Evolutionary conservation across 2,797 vertebrate species (phyloP), one percentile per base, ranked within the genome.

Genomic region (Sardinella longiceps): DNA sequence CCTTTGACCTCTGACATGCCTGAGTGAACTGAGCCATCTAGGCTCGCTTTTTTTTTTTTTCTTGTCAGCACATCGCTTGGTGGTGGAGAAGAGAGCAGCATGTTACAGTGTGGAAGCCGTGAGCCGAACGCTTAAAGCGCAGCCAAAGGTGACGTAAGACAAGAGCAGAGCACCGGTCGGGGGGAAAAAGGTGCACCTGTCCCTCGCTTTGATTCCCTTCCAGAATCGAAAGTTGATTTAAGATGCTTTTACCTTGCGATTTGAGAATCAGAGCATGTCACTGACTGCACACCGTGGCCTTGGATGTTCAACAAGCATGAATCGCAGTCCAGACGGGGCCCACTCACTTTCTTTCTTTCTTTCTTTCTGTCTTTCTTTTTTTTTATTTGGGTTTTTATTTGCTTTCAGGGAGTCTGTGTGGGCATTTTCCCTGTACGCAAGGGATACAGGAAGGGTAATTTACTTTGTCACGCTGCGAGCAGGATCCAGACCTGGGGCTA

Each of bases 391-490:
- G 25, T 33, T 51, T 82, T 82, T 20, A 56, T 56, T 83, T 83
- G 39, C 33, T 83, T 46, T 9, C 39, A 46, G 43, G 50, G 33
- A 53, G 58, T 10, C 37, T 63, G 23, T 58, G 18, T 45, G 30
- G 33, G 48, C 50, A 80, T 25, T 82, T 18, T 77, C 56, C 60
- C 80, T 82, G 66, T 74, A 46, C 53, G 87, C 83, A 81, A n/a
- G 66, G 30, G 66, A 74, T 33, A 74, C 66, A 39, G 66, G 30
- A 83, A 30, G 37, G 81, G 53, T 89, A 89, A 91, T 92, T 93
- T 92, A 92, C 84, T 87, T 88, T 81, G 83, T 86, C 83, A 83
- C 81, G 84, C 82, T 83, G 83, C 5, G 63, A 63, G 82, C 53
- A 85, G 84, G 83, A 82, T 66, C 58, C 84, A 82, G 86, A 45